Percentiles rank a stretch among this genome's conserved stretches.
phyloP scores from a whole-genome alignment of 2,888 invertebrate species.

The Cepaea hortensis region DNA sequence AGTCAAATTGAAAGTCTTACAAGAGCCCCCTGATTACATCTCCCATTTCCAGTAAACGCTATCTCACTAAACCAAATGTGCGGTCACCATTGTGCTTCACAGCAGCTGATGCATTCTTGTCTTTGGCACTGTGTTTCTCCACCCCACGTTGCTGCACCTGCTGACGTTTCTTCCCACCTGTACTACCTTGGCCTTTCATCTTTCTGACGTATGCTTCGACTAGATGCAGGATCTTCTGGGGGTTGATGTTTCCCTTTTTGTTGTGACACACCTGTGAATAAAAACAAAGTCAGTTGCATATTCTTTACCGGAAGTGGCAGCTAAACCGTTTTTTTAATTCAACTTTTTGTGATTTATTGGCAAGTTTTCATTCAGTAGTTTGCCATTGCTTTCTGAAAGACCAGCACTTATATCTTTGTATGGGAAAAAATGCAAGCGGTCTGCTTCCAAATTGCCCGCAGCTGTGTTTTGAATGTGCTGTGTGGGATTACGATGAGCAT shows the following conservation, averaged over 20 bases:
- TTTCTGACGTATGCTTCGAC: slow-evolving; percentile 83
- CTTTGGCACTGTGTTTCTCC: not conserved
- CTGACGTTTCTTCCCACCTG: slow-evolving; percentile 33
- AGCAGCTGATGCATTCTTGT: not conserved
- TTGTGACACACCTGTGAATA: slow-evolving; percentile 92
- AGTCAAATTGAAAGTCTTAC: not conserved
- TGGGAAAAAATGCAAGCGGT: too few species aligned
- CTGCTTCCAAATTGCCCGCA: too few species aligned
- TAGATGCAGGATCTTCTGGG: slow-evolving; percentile 92
- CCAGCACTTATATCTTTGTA: too few species aligned
- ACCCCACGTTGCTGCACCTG: not conserved
- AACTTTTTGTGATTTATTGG: too few species aligned
- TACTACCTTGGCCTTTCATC: slow-evolving; percentile 42
- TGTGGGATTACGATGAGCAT: too few species aligned
- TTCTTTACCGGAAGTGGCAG: too few species aligned
- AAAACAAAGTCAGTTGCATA: not conserved
- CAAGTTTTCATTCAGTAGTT: too few species aligned
- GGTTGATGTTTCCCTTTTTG: slow-evolving; percentile 96
- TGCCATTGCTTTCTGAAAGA: too few species aligned
- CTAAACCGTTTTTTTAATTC: too few species aligned
- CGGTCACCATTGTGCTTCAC: slow-evolving; percentile 57
- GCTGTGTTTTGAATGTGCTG: too few species aligned
- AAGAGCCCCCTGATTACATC: not conserved
- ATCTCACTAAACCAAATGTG: slow-evolving; percentile 43
- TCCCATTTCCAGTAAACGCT: slow-evolving; percentile 2